Evolutionary conservation across 2,888 invertebrate genomes (phyloP).

Genomic region (Argynnis bischoffii): DNA sequence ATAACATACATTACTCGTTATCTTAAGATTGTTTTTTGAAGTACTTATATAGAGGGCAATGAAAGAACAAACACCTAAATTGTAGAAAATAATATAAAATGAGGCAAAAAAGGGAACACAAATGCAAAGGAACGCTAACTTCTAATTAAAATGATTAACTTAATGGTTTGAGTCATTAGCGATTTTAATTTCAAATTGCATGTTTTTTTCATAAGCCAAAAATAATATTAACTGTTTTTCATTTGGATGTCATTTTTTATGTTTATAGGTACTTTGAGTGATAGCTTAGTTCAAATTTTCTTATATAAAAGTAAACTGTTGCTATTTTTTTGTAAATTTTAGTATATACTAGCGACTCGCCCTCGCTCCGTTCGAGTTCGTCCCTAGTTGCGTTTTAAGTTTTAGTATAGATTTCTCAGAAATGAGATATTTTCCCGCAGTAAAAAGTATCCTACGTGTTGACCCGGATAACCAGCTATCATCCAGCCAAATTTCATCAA

Average conservation of each 20-base stretch:
- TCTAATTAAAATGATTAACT: slow-evolving; percentile 83
- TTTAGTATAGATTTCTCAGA: no score
- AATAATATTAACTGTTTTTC: slow-evolving; percentile 67
- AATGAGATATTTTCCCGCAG: no score
- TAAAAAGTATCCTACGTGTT: no score
- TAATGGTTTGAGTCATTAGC: slow-evolving; percentile 82
- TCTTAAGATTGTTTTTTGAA: neutral
- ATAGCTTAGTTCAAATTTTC: no score
- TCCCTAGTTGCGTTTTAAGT: no score
- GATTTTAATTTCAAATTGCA: slow-evolving; percentile 78
- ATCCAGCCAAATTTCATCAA: no score
- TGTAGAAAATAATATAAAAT: neutral
- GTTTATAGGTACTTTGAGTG: neutral
- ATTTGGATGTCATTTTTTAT: slow-evolving; percentile 47
- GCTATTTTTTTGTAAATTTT: no score
- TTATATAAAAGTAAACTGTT: no score
- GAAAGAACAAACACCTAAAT: neutral
- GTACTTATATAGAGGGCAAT: neutral
- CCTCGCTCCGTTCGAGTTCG: no score
- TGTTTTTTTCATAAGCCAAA: slow-evolving; percentile 58
- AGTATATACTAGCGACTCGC: no score
- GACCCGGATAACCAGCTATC: no score
- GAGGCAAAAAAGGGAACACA: slow-evolving; percentile 34
- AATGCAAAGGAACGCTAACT: slow-evolving; percentile 69
- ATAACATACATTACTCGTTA: slow-evolving; percentile 2